Conservation (phyloP, 2,888 invertebrate species). For the Heliothis peltigera region DNA sequence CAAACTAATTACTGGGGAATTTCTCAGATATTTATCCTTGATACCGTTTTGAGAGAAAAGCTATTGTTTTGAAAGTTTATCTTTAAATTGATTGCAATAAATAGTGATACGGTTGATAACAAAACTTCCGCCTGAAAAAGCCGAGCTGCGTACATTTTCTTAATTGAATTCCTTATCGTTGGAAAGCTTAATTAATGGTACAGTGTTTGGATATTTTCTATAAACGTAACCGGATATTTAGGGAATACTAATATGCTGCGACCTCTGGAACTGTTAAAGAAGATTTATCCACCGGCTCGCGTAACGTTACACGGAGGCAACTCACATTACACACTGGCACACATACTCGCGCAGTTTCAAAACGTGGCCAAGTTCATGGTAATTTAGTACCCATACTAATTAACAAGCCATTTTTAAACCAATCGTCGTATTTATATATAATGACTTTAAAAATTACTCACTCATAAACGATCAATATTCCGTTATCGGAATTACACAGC, state of each 20-base stretch:
- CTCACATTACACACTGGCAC: not conserved
- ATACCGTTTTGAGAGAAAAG: constrained; percentile 28
- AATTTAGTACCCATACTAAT: constrained; percentile 34
- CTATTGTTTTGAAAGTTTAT: constrained; percentile 19
- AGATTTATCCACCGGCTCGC: constrained; percentile 9
- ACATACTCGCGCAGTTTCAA: not conserved
- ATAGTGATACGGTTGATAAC: constrained; percentile 14
- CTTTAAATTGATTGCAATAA: constrained; percentile 2
- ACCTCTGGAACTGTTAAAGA: constrained; percentile 1
- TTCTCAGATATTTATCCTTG: constrained; percentile 28
- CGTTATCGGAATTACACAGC: constrained; percentile 26
- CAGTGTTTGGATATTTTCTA: constrained; percentile 1
- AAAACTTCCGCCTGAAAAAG: constrained; percentile 13
- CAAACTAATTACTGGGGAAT: constrained; percentile 30
- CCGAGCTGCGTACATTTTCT: not conserved
- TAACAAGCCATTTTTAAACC: constrained; percentile 21
- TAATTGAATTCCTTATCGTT: constrained; percentile 14
- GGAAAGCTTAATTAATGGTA: constrained; percentile 24
- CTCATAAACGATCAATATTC: constrained; percentile 28
- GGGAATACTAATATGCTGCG: constrained; percentile 7
- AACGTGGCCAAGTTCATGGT: constrained; percentile 24
- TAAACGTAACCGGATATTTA: constrained; percentile 20
- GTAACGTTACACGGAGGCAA: constrained; percentile 4
- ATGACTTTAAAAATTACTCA: constrained; percentile 32
- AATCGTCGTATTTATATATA: constrained; percentile 36